Base-by-base conservation (phyloP, 1,140 invertebrate species). In the Spodoptera litura region DNA sequence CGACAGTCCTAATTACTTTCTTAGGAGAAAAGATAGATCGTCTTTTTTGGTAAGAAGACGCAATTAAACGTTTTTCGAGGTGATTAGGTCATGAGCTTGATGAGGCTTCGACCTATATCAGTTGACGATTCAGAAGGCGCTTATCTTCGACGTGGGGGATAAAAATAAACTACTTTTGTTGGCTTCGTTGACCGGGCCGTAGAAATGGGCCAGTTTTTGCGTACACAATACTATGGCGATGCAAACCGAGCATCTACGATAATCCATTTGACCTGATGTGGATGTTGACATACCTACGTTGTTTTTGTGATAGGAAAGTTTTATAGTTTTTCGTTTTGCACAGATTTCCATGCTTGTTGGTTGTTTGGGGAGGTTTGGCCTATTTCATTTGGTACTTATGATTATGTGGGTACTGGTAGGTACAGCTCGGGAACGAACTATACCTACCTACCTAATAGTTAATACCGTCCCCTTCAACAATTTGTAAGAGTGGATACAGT, bases 41-140 rank as follows among this genome's bases (percentile, higher is more conserved):
- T 20, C 55, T 73, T 56, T 15, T 9, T 13, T 31, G 31, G 13
- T 71, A 59, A 59, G 20, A 55, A 73, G 53, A 73, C 38, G 55
- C 15, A 73, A 73, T 73, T 58, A 20, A 73, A 44, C 55, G 31
- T 59, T 73, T 73, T 73, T 73, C 55, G n/a, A 58, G 53, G 31
- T 59, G 53, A 59, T 73, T 73, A 73, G 55, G 55, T 59, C 64
- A 12, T 49, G n/a, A 64, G 8, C 13, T 44, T 15, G 13, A 44
- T 6, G 25, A 64, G 6, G 13, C n/a, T n/a, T 44, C 55, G n/a
- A 4, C 27, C 27, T 6, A 35, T 61, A 35, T 35, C 38, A 44
- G 38, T 61, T 35, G 27, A 35, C 38, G 27, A 61, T n/a, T 8
- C 5, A 13, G 15, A 62, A n/a, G 2, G n/a, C 11, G 13, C 31